Evolutionary conservation across 2,888 invertebrate species (phyloP), one percentile per base, ranked within the genome.

Genomic region (Machimus rusticus): DNA sequence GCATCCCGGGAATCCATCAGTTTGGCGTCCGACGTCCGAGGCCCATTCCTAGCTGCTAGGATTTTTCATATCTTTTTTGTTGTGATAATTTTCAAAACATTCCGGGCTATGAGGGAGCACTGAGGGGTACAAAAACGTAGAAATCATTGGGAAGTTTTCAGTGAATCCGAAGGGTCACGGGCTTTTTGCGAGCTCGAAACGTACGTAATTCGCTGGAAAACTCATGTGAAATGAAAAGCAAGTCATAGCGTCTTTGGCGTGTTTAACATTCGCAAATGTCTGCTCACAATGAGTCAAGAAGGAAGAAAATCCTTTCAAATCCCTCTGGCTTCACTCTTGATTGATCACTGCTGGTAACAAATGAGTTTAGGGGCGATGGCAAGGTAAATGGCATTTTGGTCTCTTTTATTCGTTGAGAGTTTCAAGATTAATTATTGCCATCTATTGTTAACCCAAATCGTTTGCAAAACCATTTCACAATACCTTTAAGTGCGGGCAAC

Each of bases 401-500:
- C 86, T 86, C 86, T 76, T 86, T 86, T 76, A 86, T 86, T 86
- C 86, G 77, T 79, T 43, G 39, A 86, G 57, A 79, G 78, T 86
- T 39, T 66, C 57, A 86, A 86, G 86, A 86, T 86, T 86, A 86
- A 86, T 86, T 86, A 86, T 86, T 86, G 86, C 86, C 86, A 86
- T 86, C 86, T 57, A 86, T 86, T 86, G 86, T 86, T 86, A 86
- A 86, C 86, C 86, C 77, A 86, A 86, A 86, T 86, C 86, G 66
- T 78, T 86, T 78, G 86, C 86, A 86, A 86, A 86, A 78, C 86
- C 86, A 86, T 86, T 79, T 79, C 31, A 86, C 78, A 86, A 86
- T 86, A 77, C 46, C 77, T 79, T 43, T 86, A 31, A 66, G 74
- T 46, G 78, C 55, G 19, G 78, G 78, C 46, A 86, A 55, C 77